Base-by-base conservation (phyloP, 2,888 invertebrate genomes). In the Harpalus rufipes region DNA sequence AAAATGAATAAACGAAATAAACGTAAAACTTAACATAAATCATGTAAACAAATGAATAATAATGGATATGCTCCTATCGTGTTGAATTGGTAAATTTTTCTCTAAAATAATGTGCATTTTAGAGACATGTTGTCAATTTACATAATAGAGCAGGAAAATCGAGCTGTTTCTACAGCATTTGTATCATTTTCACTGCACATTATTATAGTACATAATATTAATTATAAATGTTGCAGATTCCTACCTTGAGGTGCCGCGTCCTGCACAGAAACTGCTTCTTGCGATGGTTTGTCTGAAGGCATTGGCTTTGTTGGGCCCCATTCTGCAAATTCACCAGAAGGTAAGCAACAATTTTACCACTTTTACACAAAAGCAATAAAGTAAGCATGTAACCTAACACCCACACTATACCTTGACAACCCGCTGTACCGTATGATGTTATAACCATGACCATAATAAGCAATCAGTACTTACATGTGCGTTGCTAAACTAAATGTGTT, bases 221-320 rank as follows among this genome's bases (percentile, higher is more conserved):
- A 51, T 72, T 68, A 72, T 68, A 56, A 56, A 25, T 72, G 61
- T 84, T 58, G 56, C 56, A 87, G 85, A 63, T 25, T 85, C 90
- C 88, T 90, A 91, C 91, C 91, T 91, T 90, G 88, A 87, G 88
- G 89, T 88, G 89, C 88, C 89, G 89, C 89, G 88, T 88, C 88
- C 87, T 88, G 81, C 61, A 85, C 86, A 87, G 87, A 61, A 87
- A 88, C 65, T 87, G 80, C 56, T 63, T 81, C 80, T 39, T 84
- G 68, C 14, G 72, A 10, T 68, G 16, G 87, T 85, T 87, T 86
- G 85, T 86, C 78, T 86, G 87, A 86, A 86, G 87, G 84, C 86
- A 86, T 85, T 82, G 86, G 86, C 78, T 87, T 87, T 85, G 87
- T 85, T 87, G 90, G 89, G 87, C 89, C 90, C 91, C 91, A 90